Conservation (phyloP, 2,113 vertebrate species). For the Periophthalmus modestus region DNA sequence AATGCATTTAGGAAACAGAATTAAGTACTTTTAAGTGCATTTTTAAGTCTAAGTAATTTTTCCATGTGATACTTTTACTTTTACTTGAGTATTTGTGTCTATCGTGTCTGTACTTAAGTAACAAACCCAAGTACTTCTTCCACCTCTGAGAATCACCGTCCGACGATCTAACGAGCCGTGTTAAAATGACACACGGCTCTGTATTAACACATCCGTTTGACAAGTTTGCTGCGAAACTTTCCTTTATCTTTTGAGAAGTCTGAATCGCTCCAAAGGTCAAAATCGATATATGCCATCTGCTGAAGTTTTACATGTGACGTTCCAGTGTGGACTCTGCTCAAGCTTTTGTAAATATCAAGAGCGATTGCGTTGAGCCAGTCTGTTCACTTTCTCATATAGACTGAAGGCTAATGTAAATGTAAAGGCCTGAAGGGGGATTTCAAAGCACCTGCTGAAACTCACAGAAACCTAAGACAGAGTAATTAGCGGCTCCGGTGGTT, state of each 20-base stretch:
- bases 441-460: constrained; percentile 13
- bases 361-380: background rate
- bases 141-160: background rate
- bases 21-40: too few species aligned
- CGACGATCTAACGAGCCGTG: too few species aligned
- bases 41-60: too few species aligned
- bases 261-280: background rate
- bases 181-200: too few species aligned
- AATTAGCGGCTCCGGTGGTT: constrained; percentile 48
- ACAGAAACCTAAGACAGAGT: constrained; percentile 32
- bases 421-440: background rate
- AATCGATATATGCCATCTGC: background rate
- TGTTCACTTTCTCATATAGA: background rate
- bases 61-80: too few species aligned
- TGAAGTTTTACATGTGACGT: background rate
- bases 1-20: too few species aligned
- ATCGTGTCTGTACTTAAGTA: too few species aligned
- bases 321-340: background rate
- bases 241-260: background rate
- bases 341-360: background rate
- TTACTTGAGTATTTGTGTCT: too few species aligned
- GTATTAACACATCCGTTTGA: background rate
- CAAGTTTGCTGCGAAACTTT: background rate
- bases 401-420: background rate
- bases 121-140: too few species aligned